A percentile compares a stretch with the other conserved stretches of the same genome.
These are phyloP conservation scores for Caenorhabditis panamensis DNA, from an alignment of 2,888 invertebrate genomes.

Conservation along the genomic window DNA sequence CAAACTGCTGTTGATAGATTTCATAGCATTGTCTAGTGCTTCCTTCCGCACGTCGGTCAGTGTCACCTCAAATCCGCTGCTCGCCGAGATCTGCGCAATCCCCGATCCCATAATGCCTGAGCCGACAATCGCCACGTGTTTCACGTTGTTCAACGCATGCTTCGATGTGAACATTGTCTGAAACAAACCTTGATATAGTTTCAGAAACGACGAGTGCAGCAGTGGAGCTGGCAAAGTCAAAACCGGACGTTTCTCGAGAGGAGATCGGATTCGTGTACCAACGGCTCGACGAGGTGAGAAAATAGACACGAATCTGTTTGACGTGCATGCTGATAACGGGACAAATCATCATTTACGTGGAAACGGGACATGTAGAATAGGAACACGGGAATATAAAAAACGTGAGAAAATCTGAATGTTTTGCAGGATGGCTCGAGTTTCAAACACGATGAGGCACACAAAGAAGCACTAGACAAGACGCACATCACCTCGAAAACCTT, in stretches of 20 bases:
- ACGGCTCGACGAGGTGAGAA: slow-evolving; percentile 44
- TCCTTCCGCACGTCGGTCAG: slow-evolving; percentile 88
- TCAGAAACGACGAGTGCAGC: slow-evolving; percentile 79
- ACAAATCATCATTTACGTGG: background rate
- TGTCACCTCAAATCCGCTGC: slow-evolving; percentile 89
- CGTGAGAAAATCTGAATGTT: background rate
- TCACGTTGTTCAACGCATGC: slow-evolving; percentile 82
- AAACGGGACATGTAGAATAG: background rate
- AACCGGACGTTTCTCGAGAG: slow-evolving; percentile 40
- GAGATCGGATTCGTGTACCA: slow-evolving; percentile 58
- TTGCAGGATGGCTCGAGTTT: slow-evolving; percentile 47
- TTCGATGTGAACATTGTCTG: slow-evolving; percentile 51
- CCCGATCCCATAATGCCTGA: slow-evolving; percentile 93
- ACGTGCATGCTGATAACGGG: background rate
- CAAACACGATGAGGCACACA: slow-evolving; percentile 49
- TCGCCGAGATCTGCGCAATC: slow-evolving; percentile 92
- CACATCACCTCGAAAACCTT: slow-evolving; percentile 21
- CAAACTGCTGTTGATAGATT: slow-evolving; percentile 86
- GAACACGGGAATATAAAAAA: too few relatives aligned
- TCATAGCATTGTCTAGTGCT: slow-evolving; percentile 86
- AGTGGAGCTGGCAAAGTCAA: slow-evolving; percentile 3
- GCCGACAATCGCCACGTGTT: slow-evolving; percentile 90
- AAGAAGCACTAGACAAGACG: slow-evolving; percentile 43
- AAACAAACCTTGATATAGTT: slow-evolving; percentile 82
- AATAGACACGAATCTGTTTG: background rate